Evolutionary conservation across 2,797 vertebrate species (phyloP).

Genomic region (Siniperca undulata): DNA sequence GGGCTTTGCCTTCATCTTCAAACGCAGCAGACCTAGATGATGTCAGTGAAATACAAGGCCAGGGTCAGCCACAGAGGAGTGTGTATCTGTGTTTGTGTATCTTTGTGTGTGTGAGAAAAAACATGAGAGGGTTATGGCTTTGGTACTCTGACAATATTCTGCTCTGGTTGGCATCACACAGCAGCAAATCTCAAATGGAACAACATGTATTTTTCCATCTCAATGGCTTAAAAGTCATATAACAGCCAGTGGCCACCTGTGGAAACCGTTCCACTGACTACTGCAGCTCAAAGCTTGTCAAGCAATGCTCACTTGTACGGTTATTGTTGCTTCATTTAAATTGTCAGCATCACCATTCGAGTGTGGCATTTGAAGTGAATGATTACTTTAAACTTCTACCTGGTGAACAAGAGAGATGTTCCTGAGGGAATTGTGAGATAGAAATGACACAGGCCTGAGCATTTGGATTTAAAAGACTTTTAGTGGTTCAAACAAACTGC

Average conservation of each 20-base stretch:
- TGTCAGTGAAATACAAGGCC: conserved; percentile 37
- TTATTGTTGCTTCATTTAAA: conserved; percentile 59
- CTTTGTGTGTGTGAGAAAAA: conserved; percentile 22
- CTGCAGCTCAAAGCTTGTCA: conserved; percentile 38
- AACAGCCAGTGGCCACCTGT: conserved; percentile 73
- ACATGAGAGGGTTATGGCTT: conserved; percentile 47
- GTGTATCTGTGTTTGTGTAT: conserved; percentile 17
- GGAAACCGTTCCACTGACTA: conserved; percentile 48
- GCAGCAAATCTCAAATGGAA: conserved; percentile 73
- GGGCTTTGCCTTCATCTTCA: conserved; percentile 46
- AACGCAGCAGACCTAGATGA: conserved; percentile 40
- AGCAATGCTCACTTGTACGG: conserved; percentile 22
- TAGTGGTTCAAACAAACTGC: conserved; percentile 46
- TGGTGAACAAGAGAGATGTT: conserved; percentile 56
- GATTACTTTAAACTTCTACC: conserved; percentile 66
- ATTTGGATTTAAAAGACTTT: conserved; percentile 56
- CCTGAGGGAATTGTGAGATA: conserved; percentile 41
- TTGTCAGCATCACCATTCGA: conserved; percentile 47
- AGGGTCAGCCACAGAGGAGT: conserved; percentile 14
- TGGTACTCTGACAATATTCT: conserved; percentile 67
- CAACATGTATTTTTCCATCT: conserved; percentile 74
- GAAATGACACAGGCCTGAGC: conserved; percentile 42
- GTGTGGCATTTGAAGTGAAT: conserved; percentile 61
- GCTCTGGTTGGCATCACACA: conserved; percentile 70
- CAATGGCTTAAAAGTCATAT: conserved; percentile 59